Percentiles rank a stretch among this genome's conserved stretches.
phyloP scores from a whole-genome alignment of 2,797 vertebrate genomes.

The Myioborus miniatus region DNA sequence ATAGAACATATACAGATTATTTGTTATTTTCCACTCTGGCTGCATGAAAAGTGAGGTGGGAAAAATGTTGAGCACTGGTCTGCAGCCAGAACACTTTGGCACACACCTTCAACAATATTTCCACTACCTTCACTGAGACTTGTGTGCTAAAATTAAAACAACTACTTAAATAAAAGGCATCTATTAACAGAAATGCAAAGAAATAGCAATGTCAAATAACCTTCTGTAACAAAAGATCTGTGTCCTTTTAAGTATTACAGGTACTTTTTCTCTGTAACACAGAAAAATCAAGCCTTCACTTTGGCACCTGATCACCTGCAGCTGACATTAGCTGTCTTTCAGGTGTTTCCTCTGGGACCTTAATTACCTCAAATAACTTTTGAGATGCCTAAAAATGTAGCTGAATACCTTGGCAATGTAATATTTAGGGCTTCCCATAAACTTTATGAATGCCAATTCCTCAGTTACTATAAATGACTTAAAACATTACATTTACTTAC shows the following conservation, averaged over 20 bases:
- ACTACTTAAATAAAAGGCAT: not conserved
- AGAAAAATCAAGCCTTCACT: not conserved
- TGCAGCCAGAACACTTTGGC: not conserved
- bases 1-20: rapidly evolving
- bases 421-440: not conserved
- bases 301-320: not conserved
- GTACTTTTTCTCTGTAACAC: not conserved
- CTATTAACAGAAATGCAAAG: not conserved
- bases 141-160: not conserved
- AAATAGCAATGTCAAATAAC: not conserved
- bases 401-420: not conserved
- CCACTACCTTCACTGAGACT: not conserved
- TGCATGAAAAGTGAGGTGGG: not conserved
- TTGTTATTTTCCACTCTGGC: not conserved
- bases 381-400: not conserved
- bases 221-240: not conserved
- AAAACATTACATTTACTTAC: not conserved
- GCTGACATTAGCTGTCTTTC: not conserved
- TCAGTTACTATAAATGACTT: not conserved
- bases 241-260: not conserved
- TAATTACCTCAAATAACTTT: not conserved
- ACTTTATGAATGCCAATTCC: not conserved
- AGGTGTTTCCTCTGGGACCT: not conserved
- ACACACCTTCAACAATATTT: not conserved
- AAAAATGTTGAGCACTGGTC: not conserved